phyloP scores from a whole-genome alignment of 2,113 vertebrate genomes.

The Oceanites oceanicus region DNA sequence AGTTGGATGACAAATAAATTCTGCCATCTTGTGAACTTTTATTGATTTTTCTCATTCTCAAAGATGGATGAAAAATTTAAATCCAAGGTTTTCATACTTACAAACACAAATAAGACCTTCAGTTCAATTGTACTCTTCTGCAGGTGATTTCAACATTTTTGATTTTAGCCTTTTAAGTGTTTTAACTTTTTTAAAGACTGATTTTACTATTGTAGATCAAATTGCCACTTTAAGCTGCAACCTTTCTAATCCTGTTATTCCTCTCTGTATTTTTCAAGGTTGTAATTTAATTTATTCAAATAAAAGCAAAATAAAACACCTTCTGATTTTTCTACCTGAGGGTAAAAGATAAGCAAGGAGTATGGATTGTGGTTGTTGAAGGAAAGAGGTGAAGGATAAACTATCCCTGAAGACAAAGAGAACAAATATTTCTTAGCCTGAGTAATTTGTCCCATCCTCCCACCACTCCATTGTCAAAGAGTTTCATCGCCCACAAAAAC shows the following conservation, averaged over 20 bases:
- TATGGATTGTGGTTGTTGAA: neutral
- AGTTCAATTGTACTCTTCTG: neutral
- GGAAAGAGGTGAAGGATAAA: conserved; percentile 8
- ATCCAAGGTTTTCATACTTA: neutral
- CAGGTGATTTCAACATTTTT: neutral
- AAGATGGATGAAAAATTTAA: neutral
- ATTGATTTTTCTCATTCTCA: neutral
- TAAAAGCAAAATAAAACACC: neutral
- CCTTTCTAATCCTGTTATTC: neutral
- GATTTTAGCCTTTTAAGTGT: neutral
- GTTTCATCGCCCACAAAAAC: neutral
- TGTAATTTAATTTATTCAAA: neutral
- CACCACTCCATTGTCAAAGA: neutral
- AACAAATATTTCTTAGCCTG: neutral
- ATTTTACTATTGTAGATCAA: neutral
- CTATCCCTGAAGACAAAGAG: neutral
- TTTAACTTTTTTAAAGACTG: neutral
- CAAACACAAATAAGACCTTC: neutral
- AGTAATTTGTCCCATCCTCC: conserved; percentile 20
- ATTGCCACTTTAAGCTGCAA: neutral
- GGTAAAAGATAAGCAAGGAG: neutral
- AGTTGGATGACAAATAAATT: neutral
- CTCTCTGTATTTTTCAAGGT: neutral
- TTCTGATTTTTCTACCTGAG: neutral
- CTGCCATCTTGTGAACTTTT: neutral